These are phyloP conservation scores for Napeogenes sylphis DNA, from an alignment of 2,888 invertebrate species.

Conservation along the genomic window DNA sequence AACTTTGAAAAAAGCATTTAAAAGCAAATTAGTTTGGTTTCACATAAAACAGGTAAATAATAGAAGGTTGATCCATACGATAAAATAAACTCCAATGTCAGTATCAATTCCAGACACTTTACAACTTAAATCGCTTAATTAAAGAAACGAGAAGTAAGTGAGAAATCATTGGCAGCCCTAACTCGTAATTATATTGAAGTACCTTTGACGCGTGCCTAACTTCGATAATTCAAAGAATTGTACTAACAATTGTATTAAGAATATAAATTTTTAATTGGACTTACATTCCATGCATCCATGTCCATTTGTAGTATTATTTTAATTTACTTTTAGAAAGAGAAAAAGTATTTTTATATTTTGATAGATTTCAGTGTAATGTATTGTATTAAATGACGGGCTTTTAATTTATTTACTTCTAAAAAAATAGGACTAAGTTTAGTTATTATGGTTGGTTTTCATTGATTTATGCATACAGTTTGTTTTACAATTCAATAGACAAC, in stretches of 20 bases:
- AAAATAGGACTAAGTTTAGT: constrained; percentile 14
- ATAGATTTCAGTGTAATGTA: no score
- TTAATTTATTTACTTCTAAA: constrained; percentile 1
- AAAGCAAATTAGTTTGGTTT: no score
- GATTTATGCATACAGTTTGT: constrained; percentile 31
- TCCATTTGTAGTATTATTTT: no score
- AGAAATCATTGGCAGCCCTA: constrained; percentile 51
- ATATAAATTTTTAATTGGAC: no score
- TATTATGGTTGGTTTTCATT: constrained; percentile 27
- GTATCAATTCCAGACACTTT: constrained; percentile 59
- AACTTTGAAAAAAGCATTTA: no score
- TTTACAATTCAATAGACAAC: constrained; percentile 30
- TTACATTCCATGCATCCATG: no score
- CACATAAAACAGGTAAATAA: neutral
- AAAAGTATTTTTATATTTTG: no score
- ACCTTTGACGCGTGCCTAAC: constrained; percentile 51
- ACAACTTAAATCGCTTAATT: constrained; percentile 66
- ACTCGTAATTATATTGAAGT: constrained; percentile 53
- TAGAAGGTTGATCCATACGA: neutral
- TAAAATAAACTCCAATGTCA: constrained; percentile 48
- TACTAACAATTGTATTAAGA: constrained; percentile 3
- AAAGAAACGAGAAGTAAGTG: constrained; percentile 43
- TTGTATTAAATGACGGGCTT: no score
- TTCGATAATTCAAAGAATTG: constrained; percentile 49
- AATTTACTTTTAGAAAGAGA: no score